Evolutionary conservation across 2,888 invertebrate species (phyloP), one percentile per base, ranked within the genome.

Genomic region (Drosophila subquinaria): DNA sequence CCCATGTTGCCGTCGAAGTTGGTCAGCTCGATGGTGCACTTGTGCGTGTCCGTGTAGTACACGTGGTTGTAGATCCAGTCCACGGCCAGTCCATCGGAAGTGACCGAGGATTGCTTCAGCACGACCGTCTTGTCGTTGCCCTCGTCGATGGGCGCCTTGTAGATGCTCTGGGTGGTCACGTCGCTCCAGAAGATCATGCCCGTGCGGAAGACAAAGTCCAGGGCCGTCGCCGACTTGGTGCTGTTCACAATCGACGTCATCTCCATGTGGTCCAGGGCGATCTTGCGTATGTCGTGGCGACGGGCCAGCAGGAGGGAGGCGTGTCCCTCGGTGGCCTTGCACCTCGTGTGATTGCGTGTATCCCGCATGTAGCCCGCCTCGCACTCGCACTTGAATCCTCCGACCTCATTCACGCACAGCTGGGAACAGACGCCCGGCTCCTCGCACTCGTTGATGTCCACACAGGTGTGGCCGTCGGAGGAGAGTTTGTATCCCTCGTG

Each of bases 101-200:
- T 97, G 65, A 96, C 97, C 59, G 98, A 94, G 89, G 97, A 96
- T 71, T 97, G 95, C 59, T 95, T 96, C 40, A 98, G 96, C 4
- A 98, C 97, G 5, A 97, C 95, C 0, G 95, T 95, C 72, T 96
- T 95, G 82, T 97, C 97, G 88, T 96, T 96, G 61, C 97, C 97
- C 93, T 97, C 97, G 92, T 98, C 97, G 83, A 98, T 97, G 30
- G 97, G 97, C 17, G 98, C 97, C 97, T 97, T 98, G 93, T 97
- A 97, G 90, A 99, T 98, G 93, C 96, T 96, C 91, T 97, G 97
- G 90, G 97, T 96, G 40, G 95, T 95, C 30, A 98, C 96, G 93
- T 99, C 99, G 85, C 98, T 98, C 99, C 99, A 99, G 92, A 98
- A 98, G 76, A 99, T 97, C 96, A 97, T 97, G 72, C 97, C 97